Evolutionary conservation across 2,888 invertebrate species (phyloP), one percentile per base, ranked within the genome.

Genomic region (Drosophila setosimentum): DNA sequence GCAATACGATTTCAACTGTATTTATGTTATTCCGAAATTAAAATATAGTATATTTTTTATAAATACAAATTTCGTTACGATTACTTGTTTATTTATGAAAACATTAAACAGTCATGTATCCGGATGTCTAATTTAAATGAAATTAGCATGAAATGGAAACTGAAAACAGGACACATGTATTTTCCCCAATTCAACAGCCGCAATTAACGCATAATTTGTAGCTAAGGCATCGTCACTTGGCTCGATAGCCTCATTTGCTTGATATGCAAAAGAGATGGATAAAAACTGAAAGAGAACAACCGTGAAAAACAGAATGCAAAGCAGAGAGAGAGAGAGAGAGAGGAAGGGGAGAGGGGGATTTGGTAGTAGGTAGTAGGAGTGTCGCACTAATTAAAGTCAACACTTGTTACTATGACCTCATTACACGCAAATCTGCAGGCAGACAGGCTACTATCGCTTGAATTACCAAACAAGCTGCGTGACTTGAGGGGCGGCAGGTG

Each of bases 331-430:
- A 3, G 32, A 0, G 29, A 0, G 4, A 24, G 54, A 45, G 40
- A 18, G 61, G n/a, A 0, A 6, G 10, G 10, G 18, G 1, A 6
- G 37, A 21, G 16, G 7, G 3, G 8, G 24, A 45, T 4, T 24
- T 24, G 16, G 16, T 4, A 2, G 27, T 21, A 37, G n/a, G 8
- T 53, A 16, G 35, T 37, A 40, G 48, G 60, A 58, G 60, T 53
- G 72, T 72, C 69, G 68, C 82, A 78, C 88, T 87, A 87, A 87
- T 87, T 87, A 87, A 87, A 87, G 87, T 86, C 88, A 89, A 87
- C 89, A 89, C 87, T 87, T 79, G 86, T 78, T 78, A 79, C 76
- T 83, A 85, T 82, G 87, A 89, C 88, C 89, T 87, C 89, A 87
- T 87, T 87, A 89, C 77, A 78, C 76, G 74, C 80, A 83, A 87